Percentiles rank a stretch among this genome's conserved stretches.
phyloP scores from a whole-genome alignment of 2,113 vertebrate genomes.

The Ciconia boyciana region DNA sequence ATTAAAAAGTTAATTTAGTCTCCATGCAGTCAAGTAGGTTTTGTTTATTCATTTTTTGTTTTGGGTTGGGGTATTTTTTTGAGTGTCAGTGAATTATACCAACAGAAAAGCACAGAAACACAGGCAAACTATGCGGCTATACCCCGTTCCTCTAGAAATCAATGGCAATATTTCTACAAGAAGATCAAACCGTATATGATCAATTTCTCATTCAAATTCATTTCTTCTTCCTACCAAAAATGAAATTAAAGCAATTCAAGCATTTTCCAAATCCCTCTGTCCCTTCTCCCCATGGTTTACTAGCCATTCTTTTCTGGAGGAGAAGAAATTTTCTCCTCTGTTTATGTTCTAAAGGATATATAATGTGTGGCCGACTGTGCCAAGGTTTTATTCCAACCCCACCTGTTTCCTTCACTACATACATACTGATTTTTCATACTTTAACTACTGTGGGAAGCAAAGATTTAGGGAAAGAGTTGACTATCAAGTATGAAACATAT shows the following conservation, averaged over 20 bases:
- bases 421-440: neutral
- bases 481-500: neutral
- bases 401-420: neutral
- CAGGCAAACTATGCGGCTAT: neutral
- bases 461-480: neutral
- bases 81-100: neutral
- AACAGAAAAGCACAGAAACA: neutral
- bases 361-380: neutral
- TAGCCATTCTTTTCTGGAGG: neutral
- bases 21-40: neutral
- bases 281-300: neutral
- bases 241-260: neutral
- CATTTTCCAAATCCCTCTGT: neutral
- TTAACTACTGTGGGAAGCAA: neutral
- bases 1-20: neutral
- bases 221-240: neutral
- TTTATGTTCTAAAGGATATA: neutral
- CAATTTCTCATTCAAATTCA: neutral
- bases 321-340: neutral
- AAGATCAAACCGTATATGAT: neutral
- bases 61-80: neutral
- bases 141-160: neutral
- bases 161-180: neutral
- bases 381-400: neutral
- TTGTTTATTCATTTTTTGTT: neutral